Percentiles rank a stretch among this genome's conserved stretches.
Conservation (phyloP, 2,888 invertebrate genomes). For the Disparrhopalites patrizii region DNA sequence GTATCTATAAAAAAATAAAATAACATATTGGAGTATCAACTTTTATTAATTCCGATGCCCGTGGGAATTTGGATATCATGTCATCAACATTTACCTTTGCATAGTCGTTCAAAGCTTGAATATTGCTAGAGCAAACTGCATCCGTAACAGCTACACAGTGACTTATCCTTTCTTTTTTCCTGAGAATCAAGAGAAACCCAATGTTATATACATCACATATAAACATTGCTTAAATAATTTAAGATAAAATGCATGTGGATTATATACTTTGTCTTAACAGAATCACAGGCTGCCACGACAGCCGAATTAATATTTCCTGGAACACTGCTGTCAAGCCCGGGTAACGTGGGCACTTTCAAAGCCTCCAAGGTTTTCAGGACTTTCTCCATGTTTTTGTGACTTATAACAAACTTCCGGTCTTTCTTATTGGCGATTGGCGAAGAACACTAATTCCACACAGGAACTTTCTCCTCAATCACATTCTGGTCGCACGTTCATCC, state of each 20-base stretch:
- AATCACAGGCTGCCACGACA: slow-evolving; percentile 45
- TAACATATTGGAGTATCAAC: slow-evolving; percentile 3
- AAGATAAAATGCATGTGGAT: background rate
- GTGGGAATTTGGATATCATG: background rate
- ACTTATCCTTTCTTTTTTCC: slow-evolving; percentile 71
- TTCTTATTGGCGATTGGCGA: no score
- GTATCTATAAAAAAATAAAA: slow-evolving; percentile 53
- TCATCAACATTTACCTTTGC: slow-evolving; percentile 48
- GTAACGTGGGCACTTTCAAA: slow-evolving; percentile 42
- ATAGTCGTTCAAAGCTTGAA: slow-evolving; percentile 61
- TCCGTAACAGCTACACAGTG: slow-evolving; percentile 70
- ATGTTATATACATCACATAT: background rate
- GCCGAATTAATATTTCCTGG: slow-evolving; percentile 38
- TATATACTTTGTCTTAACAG: slow-evolving; percentile 46
- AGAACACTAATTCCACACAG: no score
- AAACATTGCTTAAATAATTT: background rate
- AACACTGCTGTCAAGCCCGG: slow-evolving; percentile 37
- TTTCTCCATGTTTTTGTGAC: slow-evolving; percentile 39
- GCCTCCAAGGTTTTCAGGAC: slow-evolving; percentile 44
- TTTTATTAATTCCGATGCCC: no score
- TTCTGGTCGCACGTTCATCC: no score
- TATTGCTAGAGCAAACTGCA: slow-evolving; percentile 62
- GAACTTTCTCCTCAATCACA: no score
- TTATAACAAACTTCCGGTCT: no score
- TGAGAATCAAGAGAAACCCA: slow-evolving; percentile 50